phyloP scores from a whole-genome alignment of 2,113 vertebrate species.

The Scartelaos histophorus region DNA sequence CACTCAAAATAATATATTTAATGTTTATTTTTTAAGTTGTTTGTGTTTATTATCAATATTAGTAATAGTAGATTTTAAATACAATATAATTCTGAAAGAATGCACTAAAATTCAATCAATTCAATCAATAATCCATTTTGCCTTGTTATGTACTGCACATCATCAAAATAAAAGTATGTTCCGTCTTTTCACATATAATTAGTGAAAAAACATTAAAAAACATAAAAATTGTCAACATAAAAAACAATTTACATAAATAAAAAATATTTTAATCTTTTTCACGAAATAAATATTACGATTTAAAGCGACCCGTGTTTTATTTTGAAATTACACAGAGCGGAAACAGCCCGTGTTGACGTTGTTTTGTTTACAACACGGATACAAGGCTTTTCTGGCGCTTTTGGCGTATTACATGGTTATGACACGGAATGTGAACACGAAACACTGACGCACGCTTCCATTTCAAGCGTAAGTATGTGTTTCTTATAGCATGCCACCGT shows the following conservation, averaged over 20 bases:
- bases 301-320: not conserved
- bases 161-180: too few species aligned
- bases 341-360: not conserved
- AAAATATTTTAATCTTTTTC: not conserved
- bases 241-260: too few species aligned
- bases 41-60: not conserved
- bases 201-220: not conserved
- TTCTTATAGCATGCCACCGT: not conserved
- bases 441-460: not conserved
- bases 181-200: too few species aligned
- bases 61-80: too few species aligned
- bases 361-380: not conserved
- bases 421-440: not conserved
- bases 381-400: not conserved
- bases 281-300: too few species aligned
- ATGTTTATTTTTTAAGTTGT: not conserved
- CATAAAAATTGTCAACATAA: not conserved
- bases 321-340: not conserved
- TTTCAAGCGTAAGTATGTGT: constrained; percentile 28
- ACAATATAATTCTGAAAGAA: too few species aligned
- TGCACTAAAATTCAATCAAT: too few species aligned
- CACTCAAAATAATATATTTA: not conserved
- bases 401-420: not conserved
- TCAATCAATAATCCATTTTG: too few species aligned
- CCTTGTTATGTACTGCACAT: too few species aligned